phyloP scores from a whole-genome alignment of 1,140 invertebrate species.

The Drosophila willistoni region DNA sequence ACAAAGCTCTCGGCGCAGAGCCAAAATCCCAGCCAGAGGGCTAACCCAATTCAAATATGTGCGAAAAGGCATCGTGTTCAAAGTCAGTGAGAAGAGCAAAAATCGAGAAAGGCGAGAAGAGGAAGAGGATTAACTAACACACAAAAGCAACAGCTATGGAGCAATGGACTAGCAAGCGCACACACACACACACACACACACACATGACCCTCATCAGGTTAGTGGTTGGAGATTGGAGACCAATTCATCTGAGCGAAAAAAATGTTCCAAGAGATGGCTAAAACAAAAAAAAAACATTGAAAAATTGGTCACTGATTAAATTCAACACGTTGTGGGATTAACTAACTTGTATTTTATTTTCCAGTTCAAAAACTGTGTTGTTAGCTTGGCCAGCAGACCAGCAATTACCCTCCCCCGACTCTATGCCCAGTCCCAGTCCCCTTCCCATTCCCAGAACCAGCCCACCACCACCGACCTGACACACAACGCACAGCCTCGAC shows the following conservation, averaged over 20 bases:
- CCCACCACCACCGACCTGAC: not conserved
- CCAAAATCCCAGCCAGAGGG: slow-evolving; percentile 55
- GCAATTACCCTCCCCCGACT: slow-evolving; percentile 56
- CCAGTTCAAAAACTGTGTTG: slow-evolving; percentile 75
- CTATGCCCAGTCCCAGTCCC: not conserved
- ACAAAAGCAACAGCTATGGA: slow-evolving; percentile 35
- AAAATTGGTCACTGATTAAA: slow-evolving; percentile 81
- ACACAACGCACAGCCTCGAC: not conserved
- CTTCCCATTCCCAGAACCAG: not conserved
- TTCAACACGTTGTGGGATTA: slow-evolving; percentile 81
- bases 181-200: slow-evolving; percentile 24
- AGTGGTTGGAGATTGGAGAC: not conserved
- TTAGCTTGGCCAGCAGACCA: slow-evolving; percentile 70
- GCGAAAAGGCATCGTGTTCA: slow-evolving; percentile 31
- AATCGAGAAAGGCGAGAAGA: not conserved
- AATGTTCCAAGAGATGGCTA: slow-evolving; percentile 12
- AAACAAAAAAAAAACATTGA: slow-evolving; percentile 47
- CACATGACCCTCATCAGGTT: slow-evolving; percentile 13
- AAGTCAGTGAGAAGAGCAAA: slow-evolving; percentile 28
- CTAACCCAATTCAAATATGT: slow-evolving; percentile 37
- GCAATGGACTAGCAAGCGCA: slow-evolving; percentile 4
- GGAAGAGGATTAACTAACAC: not conserved
- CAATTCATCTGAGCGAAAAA: slow-evolving; percentile 20
- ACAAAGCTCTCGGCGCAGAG: slow-evolving; percentile 69
- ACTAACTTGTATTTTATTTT: slow-evolving; percentile 81